Percentiles rank a stretch among this genome's conserved stretches.
Conservation (phyloP, 1,140 invertebrate genomes). For the Gonatopus flavifemur region DNA sequence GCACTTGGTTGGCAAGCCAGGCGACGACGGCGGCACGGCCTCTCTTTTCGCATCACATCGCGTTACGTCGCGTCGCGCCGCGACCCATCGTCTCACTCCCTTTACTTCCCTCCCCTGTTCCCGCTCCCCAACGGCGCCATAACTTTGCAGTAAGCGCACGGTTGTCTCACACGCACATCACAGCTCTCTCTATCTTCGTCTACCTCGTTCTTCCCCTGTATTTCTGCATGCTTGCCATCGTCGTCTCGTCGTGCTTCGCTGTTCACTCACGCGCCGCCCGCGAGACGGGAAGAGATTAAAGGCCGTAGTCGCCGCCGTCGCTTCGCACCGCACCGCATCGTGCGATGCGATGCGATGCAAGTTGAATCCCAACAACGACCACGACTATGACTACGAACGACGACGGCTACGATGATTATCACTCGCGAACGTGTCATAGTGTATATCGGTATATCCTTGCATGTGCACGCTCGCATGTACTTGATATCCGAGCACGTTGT, state of each 20-base stretch:
- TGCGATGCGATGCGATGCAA: constrained; percentile 15
- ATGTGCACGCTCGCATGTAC: too few relatives aligned
- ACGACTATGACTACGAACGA: background rate
- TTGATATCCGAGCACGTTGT: too few relatives aligned
- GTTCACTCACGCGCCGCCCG: constrained; percentile 19
- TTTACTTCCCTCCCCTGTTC: background rate
- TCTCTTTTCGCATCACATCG: background rate
- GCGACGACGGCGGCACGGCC: background rate
- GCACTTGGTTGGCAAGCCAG: constrained; percentile 16
- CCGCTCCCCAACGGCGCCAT: background rate
- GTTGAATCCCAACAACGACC: background rate
- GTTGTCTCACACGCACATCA: background rate
- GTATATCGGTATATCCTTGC: too few relatives aligned
- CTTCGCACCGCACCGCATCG: constrained; percentile 18
- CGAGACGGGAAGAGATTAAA: constrained; percentile 20
- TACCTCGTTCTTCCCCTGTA: background rate
- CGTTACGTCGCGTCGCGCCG: background rate
- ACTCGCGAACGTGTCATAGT: background rate
- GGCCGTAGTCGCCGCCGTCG: constrained; percentile 13
- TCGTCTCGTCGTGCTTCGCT: constrained; percentile 20
- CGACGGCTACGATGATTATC: constrained; percentile 1
- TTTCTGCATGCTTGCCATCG: constrained; percentile 15
- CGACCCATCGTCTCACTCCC: background rate
- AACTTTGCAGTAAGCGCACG: too few relatives aligned
- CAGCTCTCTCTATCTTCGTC: background rate